Evolutionary conservation across 2,113 vertebrate genomes (phyloP).

Genomic region (Calypte anna): DNA sequence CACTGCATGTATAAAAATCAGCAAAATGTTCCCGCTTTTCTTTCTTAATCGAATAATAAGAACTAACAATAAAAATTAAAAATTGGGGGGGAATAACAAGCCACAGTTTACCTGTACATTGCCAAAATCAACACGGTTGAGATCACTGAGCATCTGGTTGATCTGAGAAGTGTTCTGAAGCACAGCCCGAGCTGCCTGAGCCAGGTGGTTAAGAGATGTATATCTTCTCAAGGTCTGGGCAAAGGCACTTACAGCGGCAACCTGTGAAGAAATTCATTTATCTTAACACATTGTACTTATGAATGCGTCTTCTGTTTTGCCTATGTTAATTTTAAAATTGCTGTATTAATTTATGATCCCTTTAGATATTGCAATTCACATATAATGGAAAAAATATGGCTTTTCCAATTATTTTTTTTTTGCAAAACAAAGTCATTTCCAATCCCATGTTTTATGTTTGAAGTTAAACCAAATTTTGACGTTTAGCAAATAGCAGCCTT

Average conservation of each 20-base stretch:
- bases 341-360: conserved; percentile 32
- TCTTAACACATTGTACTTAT: not conserved
- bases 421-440: conserved; percentile 53
- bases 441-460: not conserved
- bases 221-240: conserved; percentile 97
- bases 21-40: not conserved
- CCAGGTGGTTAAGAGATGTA: conserved; percentile 96
- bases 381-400: conserved; percentile 7
- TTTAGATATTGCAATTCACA: not conserved
- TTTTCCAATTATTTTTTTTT: conserved; percentile 27
- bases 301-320: not conserved
- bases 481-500: not conserved
- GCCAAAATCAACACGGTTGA: conserved; percentile 96
- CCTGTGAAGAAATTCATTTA: conserved; percentile 74
- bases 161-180: conserved; percentile 98
- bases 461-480: conserved; percentile 3
- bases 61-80: not conserved
- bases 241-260: conserved; percentile 87
- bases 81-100: not conserved
- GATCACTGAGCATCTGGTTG: conserved; percentile 99
- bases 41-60: not conserved
- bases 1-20: not conserved
- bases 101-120: conserved; percentile 90
- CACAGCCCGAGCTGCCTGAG: conserved; percentile 94
- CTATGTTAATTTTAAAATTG: conserved; percentile 13